Evolutionary conservation across 2,797 vertebrate species (phyloP), one percentile per base, ranked within the genome.

Genomic region (Sibirionetta formosa): DNA sequence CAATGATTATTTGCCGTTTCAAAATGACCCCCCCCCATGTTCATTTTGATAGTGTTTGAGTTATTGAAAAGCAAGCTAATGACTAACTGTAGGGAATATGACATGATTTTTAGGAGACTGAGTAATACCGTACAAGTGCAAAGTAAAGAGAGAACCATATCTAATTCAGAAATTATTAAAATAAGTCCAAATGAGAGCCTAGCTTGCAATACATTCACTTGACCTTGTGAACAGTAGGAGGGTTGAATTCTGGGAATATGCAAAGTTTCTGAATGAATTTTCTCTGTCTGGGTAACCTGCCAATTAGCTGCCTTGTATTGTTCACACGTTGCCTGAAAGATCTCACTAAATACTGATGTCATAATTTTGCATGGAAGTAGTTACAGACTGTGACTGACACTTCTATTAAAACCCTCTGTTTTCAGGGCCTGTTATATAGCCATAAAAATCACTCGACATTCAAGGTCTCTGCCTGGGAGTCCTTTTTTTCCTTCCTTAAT

Each of bases 21-120:
- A 83, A 93, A 92, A 90, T 40, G 31, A 53, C 22, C 46, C 20
- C 46, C 46, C 15, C 1, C 4, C 40, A 0, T 75, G 46, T 90
- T 95, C 40, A 4, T 91, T 94, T 96, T 95, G 87, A 48, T 17
- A 61, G n/a, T 36, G 27, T 77, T 90, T 97, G 85, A 86, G 69
- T 82, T 94, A 63, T 66, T 91, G 86, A 54, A 93, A 92, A 77
- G 65, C 92, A 40, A 12, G 17, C 5, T 77, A 56, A 75, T 80
- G 53, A 72, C 57, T 44, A 46, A 72, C 54, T 96, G 64, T 33
- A 75, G 86, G 42, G 95, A 77, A 91, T 68, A 77, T 91, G 44
- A 35, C 14, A 26, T 35, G 61, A 18, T 73, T 92, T 92, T 85
- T 56, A 57, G 88, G 81, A 79, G n/a, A 40, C 7, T 54, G 20